phyloP scores from a whole-genome alignment of 2,113 vertebrate species.

The Raja brachyura region DNA sequence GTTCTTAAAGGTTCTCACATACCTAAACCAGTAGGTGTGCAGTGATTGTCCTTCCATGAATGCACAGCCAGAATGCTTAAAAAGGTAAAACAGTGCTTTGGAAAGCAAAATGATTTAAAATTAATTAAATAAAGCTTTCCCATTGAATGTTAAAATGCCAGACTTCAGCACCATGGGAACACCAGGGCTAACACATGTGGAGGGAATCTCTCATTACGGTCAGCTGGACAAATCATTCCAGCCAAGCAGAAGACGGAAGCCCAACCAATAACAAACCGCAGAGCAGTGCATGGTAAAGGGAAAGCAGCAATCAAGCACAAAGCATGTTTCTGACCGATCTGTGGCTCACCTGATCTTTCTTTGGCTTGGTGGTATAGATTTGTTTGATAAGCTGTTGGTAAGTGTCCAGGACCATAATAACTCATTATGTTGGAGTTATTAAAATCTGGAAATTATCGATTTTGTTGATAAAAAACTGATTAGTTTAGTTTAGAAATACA shows the following conservation, averaged over 20 bases:
- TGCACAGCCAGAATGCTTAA: not conserved
- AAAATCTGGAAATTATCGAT: no score
- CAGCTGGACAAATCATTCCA: not conserved
- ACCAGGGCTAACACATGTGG: not conserved
- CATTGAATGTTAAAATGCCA: not conserved
- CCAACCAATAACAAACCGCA: not conserved
- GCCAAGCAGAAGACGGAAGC: not conserved
- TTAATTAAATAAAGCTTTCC: not conserved
- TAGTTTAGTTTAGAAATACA: no score
- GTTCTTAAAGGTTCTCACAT: not conserved
- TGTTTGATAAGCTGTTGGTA: no score
- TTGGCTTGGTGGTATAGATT: no score
- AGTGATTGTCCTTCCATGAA: not conserved
- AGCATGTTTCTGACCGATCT: no score
- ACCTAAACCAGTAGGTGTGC: not conserved
- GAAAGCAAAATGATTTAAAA: not conserved
- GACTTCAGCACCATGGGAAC: not conserved
- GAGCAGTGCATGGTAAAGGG: not conserved
- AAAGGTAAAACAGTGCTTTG: not conserved
- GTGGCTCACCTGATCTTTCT: no score
- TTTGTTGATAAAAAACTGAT: not conserved
- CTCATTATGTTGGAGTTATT: no score
- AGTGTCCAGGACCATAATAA: no score
- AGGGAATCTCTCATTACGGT: not conserved
- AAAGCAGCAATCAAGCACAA: not conserved